A percentile compares a stretch with the other conserved stretches of the same genome.
phyloP scores from a whole-genome alignment of 2,888 invertebrate genomes.

The Yponomeuta cagnagella region DNA sequence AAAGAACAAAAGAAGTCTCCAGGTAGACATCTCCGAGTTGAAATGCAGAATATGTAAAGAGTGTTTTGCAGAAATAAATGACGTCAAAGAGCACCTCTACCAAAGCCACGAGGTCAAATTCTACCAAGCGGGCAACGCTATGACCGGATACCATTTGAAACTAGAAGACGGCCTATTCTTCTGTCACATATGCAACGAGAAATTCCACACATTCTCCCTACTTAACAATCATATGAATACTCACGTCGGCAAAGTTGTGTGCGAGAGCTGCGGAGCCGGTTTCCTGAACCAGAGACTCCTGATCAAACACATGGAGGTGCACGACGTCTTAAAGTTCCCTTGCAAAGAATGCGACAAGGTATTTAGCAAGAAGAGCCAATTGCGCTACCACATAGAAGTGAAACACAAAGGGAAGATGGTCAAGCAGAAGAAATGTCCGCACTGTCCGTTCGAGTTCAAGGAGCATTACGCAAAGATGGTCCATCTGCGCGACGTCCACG shows the following conservation, averaged over 20 bases:
- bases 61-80: slow-evolving; percentile 28
- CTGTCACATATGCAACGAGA: slow-evolving; percentile 41
- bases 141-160: slow-evolving; percentile 46
- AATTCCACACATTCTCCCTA: slow-evolving; percentile 37
- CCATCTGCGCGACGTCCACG: slow-evolving; percentile 42
- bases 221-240: slow-evolving; percentile 44
- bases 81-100: slow-evolving; percentile 36
- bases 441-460: slow-evolving; percentile 39
- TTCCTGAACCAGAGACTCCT: slow-evolving; percentile 42
- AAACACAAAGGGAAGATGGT: slow-evolving; percentile 41
- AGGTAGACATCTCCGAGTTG: slow-evolving; percentile 45
- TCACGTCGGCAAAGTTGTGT: slow-evolving; percentile 48
- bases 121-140: slow-evolving; percentile 36
- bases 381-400: slow-evolving; percentile 56
- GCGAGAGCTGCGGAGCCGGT: slow-evolving; percentile 46
- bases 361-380: slow-evolving; percentile 54
- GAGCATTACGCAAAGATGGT: slow-evolving; percentile 44
- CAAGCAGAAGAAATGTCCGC: slow-evolving; percentile 36
- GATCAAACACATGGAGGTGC: slow-evolving; percentile 40
- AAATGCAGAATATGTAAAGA: slow-evolving; percentile 39
- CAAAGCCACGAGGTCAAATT: slow-evolving; percentile 34
- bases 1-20: slow-evolving; percentile 38
- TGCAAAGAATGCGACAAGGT: slow-evolving; percentile 53
- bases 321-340: slow-evolving; percentile 29
- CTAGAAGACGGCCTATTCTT: slow-evolving; percentile 30